Evolutionary conservation across 2,888 invertebrate genomes (phyloP).

Genomic region (Mesoligia furuncula): DNA sequence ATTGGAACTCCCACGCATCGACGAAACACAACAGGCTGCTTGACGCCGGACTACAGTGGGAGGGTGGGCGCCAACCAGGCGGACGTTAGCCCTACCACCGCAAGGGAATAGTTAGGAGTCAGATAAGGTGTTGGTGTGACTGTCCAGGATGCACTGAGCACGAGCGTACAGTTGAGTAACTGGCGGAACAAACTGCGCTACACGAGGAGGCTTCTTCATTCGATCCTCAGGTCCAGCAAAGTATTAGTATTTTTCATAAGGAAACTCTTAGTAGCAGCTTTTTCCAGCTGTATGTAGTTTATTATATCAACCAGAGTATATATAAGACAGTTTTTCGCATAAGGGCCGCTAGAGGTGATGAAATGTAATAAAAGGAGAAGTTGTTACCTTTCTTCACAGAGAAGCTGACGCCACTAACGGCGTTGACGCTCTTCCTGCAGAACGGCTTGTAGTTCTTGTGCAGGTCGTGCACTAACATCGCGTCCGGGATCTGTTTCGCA

Average conservation of each 20-base stretch:
- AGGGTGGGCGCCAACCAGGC: too few relatives aligned
- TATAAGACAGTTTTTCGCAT: background rate
- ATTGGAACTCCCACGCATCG: too few relatives aligned
- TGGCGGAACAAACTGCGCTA: too few relatives aligned
- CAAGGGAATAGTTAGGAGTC: too few relatives aligned
- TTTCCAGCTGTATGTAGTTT: background rate
- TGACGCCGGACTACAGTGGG: too few relatives aligned
- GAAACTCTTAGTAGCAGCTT: background rate
- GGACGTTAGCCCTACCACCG: too few relatives aligned
- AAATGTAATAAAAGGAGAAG: background rate
- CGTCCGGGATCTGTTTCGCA: constrained; percentile 77
- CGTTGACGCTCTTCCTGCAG: constrained; percentile 77
- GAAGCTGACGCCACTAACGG: constrained; percentile 92
- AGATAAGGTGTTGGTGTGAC: too few relatives aligned
- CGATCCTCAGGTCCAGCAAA: background rate
- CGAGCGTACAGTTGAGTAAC: too few relatives aligned
- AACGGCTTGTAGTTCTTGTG: constrained; percentile 90
- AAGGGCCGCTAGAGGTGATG: background rate
- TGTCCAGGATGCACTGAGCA: too few relatives aligned
- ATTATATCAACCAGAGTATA: too few relatives aligned
- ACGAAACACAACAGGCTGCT: too few relatives aligned
- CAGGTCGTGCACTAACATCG: constrained; percentile 90
- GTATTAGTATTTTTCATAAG: background rate
- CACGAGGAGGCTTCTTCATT: too few relatives aligned
- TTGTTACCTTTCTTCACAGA: constrained; percentile 89